Evolutionary conservation across 2,888 invertebrate species (phyloP).

Genomic region (Scaptomyza flava): DNA sequence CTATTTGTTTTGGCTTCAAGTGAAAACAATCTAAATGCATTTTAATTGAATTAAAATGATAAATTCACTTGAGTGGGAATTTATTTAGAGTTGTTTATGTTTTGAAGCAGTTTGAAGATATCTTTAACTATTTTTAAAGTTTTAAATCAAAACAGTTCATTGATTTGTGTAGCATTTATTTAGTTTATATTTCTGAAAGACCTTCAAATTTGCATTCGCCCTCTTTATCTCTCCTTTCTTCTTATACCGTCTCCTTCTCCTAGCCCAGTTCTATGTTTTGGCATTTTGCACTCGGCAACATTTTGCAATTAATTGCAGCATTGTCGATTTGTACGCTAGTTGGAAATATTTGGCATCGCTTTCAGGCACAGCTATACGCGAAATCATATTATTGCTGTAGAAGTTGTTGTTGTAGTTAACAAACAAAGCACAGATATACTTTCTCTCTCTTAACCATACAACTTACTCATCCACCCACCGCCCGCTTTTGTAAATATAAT

Average conservation of each 20-base stretch:
- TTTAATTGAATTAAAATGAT: conserved; percentile 7
- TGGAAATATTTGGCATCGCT: conserved; percentile 62
- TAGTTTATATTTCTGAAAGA: neutral
- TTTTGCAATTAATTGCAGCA: conserved; percentile 68
- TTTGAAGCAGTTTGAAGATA: neutral
- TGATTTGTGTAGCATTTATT: neutral
- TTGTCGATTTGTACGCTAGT: conserved; percentile 66
- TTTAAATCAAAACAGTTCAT: neutral
- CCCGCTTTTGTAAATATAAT: conserved; percentile 7
- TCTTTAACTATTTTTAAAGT: neutral
- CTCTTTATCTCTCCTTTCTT: neutral
- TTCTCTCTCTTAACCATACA: neutral
- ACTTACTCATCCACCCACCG: neutral
- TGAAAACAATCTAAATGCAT: conserved; percentile 2
- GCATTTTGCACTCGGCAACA: conserved; percentile 23
- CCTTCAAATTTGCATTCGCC: neutral
- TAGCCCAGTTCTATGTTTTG: neutral
- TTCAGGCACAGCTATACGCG: conserved; percentile 34
- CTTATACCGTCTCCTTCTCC: neutral
- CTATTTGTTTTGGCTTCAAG: neutral
- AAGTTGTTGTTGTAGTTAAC: conserved; percentile 30
- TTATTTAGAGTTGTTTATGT: neutral
- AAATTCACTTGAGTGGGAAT: neutral
- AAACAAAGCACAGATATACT: conserved; percentile 36
- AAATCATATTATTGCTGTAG: conserved; percentile 28